Base-by-base conservation (phyloP, 2,888 invertebrate genomes). In the Eristalis arbustorum region DNA sequence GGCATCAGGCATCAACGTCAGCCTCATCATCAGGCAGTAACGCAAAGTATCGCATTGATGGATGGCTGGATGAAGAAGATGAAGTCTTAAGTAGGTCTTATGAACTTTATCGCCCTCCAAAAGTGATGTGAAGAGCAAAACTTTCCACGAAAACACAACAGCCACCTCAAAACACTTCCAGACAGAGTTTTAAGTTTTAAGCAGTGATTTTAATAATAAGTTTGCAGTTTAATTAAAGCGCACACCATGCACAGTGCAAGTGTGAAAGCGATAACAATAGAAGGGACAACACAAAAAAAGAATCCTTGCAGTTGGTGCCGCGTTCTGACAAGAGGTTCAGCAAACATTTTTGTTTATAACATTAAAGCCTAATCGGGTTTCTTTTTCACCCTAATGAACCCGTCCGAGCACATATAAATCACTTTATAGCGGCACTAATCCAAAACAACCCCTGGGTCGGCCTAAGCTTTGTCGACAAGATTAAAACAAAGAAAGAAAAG, bases 171-270 rank as follows among this genome's bases (percentile, higher is more conserved):
- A 68, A 67, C 64, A 85, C 74, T 25, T 10, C 22, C 18, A 75
- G 23, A 42, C 37, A 56, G 59, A 59, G 59, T 59, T 83, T n/a
- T 79, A 49, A 57, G 71, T 66, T 62, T 75, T 79, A 83, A 79
- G 75, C 68, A 75, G 74, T 59, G 83, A 87, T 87, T 87, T 87
- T 87, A 62, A 87, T 87, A 83, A 87, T 83, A 87, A 87, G 74
- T 87, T 87, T 87, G 78, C 71, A 87, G 87, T 83, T 83, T 87
- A 87, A 87, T 87, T 87, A 87, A 87, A 79, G 66, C 72, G 31
- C 31, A 31, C 31, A 67, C 3, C 71, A 49, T 66, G 63, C 49
- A 68, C 31, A 28, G 62, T 22, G 34, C 18, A 22, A 68, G 68
- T 74, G 49, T 62, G 62, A 57, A 67, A 57, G 68, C 37, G 40